Evolutionary conservation across 2,797 vertebrate genomes (phyloP).

Genomic region (Limnodromus scolopaceus): DNA sequence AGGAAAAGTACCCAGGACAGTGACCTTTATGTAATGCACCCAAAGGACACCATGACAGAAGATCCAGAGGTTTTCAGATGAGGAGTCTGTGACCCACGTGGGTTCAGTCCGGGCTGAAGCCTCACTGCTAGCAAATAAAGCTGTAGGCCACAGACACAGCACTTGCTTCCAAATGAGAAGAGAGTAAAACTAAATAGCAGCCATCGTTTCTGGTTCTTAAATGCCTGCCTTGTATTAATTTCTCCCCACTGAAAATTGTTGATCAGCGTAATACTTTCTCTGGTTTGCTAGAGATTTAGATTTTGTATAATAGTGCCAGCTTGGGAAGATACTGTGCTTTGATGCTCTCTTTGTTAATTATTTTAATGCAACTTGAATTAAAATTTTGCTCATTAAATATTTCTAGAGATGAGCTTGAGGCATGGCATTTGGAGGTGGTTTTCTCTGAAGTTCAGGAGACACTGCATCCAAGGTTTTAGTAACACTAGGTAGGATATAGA

Average conservation of each 20-base stretch:
- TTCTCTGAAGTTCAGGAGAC: background rate
- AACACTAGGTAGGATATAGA: background rate
- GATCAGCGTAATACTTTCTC: background rate
- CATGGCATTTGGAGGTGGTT: background rate
- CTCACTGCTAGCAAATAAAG: background rate
- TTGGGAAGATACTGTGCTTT: background rate
- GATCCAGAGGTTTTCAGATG: background rate
- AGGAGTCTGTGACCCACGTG: background rate
- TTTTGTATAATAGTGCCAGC: background rate
- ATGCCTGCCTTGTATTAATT: background rate
- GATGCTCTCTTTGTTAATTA: background rate
- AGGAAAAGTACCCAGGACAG: background rate
- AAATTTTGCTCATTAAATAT: background rate
- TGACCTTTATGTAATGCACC: background rate
- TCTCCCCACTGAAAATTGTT: background rate
- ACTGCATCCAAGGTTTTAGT: background rate
- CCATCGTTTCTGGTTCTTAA: background rate
- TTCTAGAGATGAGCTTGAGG: background rate
- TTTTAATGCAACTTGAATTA: background rate
- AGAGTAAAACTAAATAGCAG: background rate
- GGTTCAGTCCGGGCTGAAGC: background rate
- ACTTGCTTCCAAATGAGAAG: background rate
- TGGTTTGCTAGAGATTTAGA: background rate
- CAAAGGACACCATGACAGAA: constrained; percentile 10
- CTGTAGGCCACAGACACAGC: background rate